These are phyloP conservation scores for Oreochromis mossambicus DNA, from an alignment of 2,797 vertebrate species.

Conservation along the genomic window DNA sequence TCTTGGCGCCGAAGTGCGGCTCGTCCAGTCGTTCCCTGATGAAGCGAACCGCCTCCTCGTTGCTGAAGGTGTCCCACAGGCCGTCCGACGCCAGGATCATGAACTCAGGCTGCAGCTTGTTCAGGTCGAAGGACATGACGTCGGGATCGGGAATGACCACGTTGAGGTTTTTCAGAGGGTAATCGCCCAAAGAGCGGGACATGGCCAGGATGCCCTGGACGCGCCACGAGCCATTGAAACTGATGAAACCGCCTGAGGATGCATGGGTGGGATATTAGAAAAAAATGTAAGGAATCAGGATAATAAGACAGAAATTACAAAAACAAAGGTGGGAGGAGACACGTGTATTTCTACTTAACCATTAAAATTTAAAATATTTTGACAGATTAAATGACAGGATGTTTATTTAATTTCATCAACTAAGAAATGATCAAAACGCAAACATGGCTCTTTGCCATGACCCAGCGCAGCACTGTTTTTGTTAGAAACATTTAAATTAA, in stretches of 20 bases:
- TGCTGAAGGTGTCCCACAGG: constrained; percentile 99
- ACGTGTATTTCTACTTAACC: neutral
- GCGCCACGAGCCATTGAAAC: constrained; percentile 97
- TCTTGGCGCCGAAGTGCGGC: constrained; percentile 94
- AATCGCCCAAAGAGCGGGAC: constrained; percentile 96
- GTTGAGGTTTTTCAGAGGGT: constrained; percentile 95
- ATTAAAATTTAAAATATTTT: neutral
- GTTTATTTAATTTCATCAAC: neutral
- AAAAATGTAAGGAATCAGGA: neutral
- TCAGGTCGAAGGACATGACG: constrained; percentile 93
- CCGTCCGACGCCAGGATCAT: constrained; percentile 98
- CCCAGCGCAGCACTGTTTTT: neutral
- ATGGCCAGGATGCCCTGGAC: constrained; percentile 98
- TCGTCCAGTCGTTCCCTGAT: constrained; percentile 97
- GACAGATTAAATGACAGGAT: neutral
- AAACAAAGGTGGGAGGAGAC: neutral
- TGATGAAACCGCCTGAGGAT: constrained; percentile 93
- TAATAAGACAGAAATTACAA: neutral
- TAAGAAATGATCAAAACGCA: neutral
- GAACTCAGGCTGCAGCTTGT: constrained; percentile 97
- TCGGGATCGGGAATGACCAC: constrained; percentile 94
- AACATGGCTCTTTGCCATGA: neutral
- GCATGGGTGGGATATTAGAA: neutral
- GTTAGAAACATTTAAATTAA: constrained; percentile 32
- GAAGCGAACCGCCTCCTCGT: constrained; percentile 95